phyloP scores from a whole-genome alignment of 1,140 invertebrate genomes.

The Leptopilina clavipes region DNA sequence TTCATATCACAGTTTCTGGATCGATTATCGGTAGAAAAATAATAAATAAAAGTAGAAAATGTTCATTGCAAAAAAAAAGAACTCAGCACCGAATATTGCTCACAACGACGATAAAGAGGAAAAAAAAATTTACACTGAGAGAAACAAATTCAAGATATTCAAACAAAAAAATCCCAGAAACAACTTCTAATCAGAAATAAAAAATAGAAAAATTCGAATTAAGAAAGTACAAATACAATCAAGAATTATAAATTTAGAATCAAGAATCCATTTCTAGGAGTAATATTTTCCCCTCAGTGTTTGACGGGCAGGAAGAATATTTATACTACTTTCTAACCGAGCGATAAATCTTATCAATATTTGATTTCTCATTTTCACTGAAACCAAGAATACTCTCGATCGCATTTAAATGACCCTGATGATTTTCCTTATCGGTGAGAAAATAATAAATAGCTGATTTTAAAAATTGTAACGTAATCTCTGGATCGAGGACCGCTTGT shows the following conservation, averaged over 20 bases:
- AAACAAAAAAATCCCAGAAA: neutral
- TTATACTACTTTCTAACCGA: slow-evolving; percentile 57
- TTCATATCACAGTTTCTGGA: slow-evolving; percentile 10
- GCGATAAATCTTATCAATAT: slow-evolving; percentile 79
- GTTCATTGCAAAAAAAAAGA: neutral
- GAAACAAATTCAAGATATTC: neutral
- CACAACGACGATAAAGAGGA: slow-evolving; percentile 2
- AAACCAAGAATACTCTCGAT: slow-evolving; percentile 91
- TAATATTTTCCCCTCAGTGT: too few species aligned
- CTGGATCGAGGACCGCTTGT: slow-evolving; percentile 84
- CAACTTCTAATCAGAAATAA: too few species aligned
- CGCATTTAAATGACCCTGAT: slow-evolving; percentile 87
- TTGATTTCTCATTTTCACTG: slow-evolving; percentile 82
- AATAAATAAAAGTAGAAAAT: neutral
- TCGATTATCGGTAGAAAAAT: slow-evolving; percentile 17
- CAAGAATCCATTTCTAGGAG: too few species aligned
- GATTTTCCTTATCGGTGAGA: slow-evolving; percentile 89
- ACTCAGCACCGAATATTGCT: slow-evolving; percentile 8
- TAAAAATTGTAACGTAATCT: slow-evolving; percentile 90
- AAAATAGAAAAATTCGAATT: too few species aligned
- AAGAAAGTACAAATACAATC: too few species aligned
- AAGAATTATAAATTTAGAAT: too few species aligned
- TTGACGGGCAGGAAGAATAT: too few species aligned
- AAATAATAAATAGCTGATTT: slow-evolving; percentile 94
- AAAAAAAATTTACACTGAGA: neutral